Evolutionary conservation across 2,888 invertebrate genomes (phyloP), one percentile per base, ranked within the genome.

Genomic region (Hartigia nigra): DNA sequence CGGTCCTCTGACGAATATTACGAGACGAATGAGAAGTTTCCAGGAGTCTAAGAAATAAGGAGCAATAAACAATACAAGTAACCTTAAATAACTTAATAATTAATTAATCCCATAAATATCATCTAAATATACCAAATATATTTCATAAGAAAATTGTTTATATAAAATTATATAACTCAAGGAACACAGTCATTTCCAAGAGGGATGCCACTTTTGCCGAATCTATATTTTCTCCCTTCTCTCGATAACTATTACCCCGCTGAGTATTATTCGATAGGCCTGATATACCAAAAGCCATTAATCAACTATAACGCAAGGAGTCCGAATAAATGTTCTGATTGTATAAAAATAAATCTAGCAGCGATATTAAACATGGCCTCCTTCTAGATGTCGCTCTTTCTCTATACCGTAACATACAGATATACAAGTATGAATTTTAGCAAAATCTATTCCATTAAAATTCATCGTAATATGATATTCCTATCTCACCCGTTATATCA

Each of bases 341-440:
- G 31, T 31, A 34, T 72, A 72, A 72, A 72, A 72, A 72, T 72
- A 72, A 72, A 72, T 72, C 31, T 12, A 55, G 55, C 23, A 55
- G 23, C 55, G 55, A 55, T 23, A 55, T 9, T 55, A 9, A 55
- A 55, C 55, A 2, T 1, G 55, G 9, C 23, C 9, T 76, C 82
- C 75, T 39, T 35, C 39, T 31, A 23, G 0, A 4, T 37, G 12
- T 12, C 35, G 1, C 35, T 35, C 35, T 35, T 4, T 35, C 35
- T 4, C 35, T 0, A 23, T 1, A 23, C 9, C 55, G 14, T 1
- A 9, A 23, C 55, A 9, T 55, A 23, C 9, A 55, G 2, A 23
- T 55, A 55, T 55, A 23, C 23, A 55, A 55, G 23, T 23, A 55
- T 0, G 23, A 55, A 55, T 55, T 55, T 55, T 23, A 23, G 55